Evolutionary conservation across 2,888 invertebrate species (phyloP).

Genomic region (Schrankia costaestrigalis): DNA sequence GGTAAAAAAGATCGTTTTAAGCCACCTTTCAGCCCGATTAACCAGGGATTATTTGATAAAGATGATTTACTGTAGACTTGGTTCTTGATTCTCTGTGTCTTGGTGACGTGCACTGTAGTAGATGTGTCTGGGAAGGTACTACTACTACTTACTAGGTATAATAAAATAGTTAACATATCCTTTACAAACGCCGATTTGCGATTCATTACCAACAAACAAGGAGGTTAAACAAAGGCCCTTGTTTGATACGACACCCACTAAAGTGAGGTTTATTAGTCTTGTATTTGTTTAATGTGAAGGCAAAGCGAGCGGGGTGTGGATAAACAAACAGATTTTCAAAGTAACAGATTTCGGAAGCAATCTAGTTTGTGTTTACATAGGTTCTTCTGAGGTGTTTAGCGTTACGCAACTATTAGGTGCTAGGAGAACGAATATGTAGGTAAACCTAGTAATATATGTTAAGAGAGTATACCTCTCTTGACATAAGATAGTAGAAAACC

Average conservation of each 20-base stretch:
- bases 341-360: slow-evolving; percentile 54
- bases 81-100: too few relatives aligned
- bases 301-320: slow-evolving; percentile 34
- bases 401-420: slow-evolving; percentile 12
- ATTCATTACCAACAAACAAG: slow-evolving; percentile 31
- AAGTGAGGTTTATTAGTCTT: slow-evolving; percentile 50
- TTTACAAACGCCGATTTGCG: slow-evolving; percentile 29
- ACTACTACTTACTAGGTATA: too few relatives aligned
- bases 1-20: too few relatives aligned
- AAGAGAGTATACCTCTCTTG: too few relatives aligned
- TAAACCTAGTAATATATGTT: too few relatives aligned
- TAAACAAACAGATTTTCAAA: slow-evolving; percentile 50
- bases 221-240: slow-evolving; percentile 28
- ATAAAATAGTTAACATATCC: too few relatives aligned
- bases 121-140: too few relatives aligned
- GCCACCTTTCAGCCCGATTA: too few relatives aligned
- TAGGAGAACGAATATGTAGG: slow-evolving; percentile 17
- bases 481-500: too few relatives aligned
- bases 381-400: slow-evolving; percentile 31
- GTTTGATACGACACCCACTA: slow-evolving; percentile 39
- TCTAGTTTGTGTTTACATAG: slow-evolving; percentile 46
- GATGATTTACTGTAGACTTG: too few relatives aligned
- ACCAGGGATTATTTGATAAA: too few relatives aligned
- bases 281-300: slow-evolving; percentile 51
- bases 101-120: too few relatives aligned